Evolutionary conservation across 2,888 invertebrate genomes (phyloP).

Genomic region (Drosophila pegasa): DNA sequence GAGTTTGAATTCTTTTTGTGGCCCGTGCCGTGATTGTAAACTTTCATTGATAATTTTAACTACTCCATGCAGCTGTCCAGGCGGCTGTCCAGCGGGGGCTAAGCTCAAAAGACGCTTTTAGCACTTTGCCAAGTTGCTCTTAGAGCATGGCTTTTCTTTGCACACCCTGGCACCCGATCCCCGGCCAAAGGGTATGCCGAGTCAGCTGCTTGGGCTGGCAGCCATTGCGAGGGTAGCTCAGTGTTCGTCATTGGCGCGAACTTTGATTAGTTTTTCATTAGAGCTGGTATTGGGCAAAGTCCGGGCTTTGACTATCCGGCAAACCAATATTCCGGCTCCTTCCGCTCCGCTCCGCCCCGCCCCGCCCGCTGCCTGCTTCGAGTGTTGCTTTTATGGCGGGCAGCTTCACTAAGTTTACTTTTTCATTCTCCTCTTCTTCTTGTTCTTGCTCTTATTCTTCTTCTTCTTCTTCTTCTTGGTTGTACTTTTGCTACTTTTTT

Average conservation of each 20-base stretch:
- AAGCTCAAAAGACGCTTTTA: slow-evolving; percentile 67
- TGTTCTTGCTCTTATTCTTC: slow-evolving; percentile 1
- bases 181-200: background rate
- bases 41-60: slow-evolving; percentile 79
- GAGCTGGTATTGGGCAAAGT: slow-evolving; percentile 4
- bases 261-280: slow-evolving; percentile 12
- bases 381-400: slow-evolving; percentile 62
- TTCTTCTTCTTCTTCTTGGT: background rate
- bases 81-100: slow-evolving; percentile 17
- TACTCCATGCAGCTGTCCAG: slow-evolving; percentile 56
- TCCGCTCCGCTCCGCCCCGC: too few species aligned
- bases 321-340: slow-evolving; percentile 4
- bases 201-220: background rate
- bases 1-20: slow-evolving; percentile 31
- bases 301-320: slow-evolving; percentile 7
- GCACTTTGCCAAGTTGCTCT: slow-evolving; percentile 61
- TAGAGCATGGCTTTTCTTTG: slow-evolving; percentile 31
- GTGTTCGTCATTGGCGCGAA: background rate
- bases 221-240: background rate
- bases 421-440: background rate
- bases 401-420: slow-evolving; percentile 33
- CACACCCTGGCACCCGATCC: slow-evolving; percentile 6
- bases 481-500: slow-evolving; percentile 15
- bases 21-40: slow-evolving; percentile 66
- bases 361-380: slow-evolving; percentile 9